These are phyloP conservation scores for Brachyistius frenatus DNA, from an alignment of 2,113 vertebrate species.

Conservation along the genomic window DNA sequence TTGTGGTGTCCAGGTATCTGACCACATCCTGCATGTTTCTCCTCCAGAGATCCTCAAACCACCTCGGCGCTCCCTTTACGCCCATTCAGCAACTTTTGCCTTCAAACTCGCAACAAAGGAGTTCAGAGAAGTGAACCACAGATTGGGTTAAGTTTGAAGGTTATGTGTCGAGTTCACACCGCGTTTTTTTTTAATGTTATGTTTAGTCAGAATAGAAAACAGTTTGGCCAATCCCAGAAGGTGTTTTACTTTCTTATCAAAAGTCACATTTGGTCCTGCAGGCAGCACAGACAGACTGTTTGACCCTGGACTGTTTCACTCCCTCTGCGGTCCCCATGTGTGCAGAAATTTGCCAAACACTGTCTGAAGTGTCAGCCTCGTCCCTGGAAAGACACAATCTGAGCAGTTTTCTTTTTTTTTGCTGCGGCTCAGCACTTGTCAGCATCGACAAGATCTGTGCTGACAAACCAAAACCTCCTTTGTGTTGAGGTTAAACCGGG, in stretches of 20 bases:
- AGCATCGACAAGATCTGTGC: constrained; percentile 47
- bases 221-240: not conserved
- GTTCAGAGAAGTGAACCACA: constrained; percentile 16
- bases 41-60: constrained; percentile 58
- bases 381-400: constrained; percentile 57
- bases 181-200: not conserved
- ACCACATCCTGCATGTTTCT: constrained; percentile 76
- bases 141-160: constrained; percentile 17
- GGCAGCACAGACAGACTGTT: constrained; percentile 4
- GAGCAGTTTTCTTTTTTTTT: constrained; percentile 64
- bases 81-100: constrained; percentile 59
- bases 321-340: constrained; percentile 17
- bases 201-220: too few species aligned
- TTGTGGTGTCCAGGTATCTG: constrained; percentile 61
- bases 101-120: constrained; percentile 32
- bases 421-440: constrained; percentile 64
- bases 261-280: constrained; percentile 2
- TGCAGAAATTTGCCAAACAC: constrained; percentile 16
- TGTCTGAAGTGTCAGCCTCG: constrained; percentile 49
- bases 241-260: constrained; percentile 11
- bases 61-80: constrained; percentile 46
- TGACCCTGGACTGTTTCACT: constrained; percentile 24
- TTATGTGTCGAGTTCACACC: not conserved
- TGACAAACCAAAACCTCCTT: constrained; percentile 52
- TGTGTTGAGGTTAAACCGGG: constrained; percentile 54